Conservation (phyloP, 2,797 vertebrate species). For the Sciurus vulgaris region DNA sequence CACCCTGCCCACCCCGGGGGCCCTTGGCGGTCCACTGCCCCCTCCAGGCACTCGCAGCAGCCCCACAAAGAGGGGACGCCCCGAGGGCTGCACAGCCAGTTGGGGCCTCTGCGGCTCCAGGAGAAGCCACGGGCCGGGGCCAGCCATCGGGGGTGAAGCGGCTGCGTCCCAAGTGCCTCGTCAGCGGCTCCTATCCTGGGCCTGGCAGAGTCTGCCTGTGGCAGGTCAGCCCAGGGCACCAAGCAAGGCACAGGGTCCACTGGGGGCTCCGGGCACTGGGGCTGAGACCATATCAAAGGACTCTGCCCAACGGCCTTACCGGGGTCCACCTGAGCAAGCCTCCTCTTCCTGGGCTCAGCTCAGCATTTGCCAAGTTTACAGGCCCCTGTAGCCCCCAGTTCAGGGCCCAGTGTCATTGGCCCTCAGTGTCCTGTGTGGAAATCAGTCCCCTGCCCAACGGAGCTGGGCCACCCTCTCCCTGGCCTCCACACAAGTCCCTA, state of each 20-base stretch:
- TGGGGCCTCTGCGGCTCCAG: rapidly evolving
- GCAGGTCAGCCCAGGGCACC: background rate
- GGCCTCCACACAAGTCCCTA: background rate
- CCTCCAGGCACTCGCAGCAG: rapidly evolving
- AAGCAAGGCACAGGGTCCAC: background rate
- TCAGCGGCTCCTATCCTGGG: constrained; percentile 43
- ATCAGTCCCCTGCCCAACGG: background rate
- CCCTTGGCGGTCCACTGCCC: background rate
- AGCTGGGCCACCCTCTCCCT: background rate
- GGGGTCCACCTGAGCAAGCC: background rate
- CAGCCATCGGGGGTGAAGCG: rapidly evolving
- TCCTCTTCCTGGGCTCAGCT: background rate
- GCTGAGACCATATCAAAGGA: background rate
- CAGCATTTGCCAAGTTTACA: background rate
- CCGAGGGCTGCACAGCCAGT: background rate
- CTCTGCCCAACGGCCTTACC: background rate
- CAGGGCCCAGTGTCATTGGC: rapidly evolving
- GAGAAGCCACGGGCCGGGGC: background rate
- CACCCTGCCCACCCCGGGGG: background rate
- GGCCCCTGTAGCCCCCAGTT: too few relatives aligned
- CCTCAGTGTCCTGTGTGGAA: background rate
- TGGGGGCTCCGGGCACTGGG: too few relatives aligned
- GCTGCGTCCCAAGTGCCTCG: background rate
- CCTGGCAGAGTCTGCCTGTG: constrained; percentile 13
- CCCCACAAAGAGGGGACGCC: rapidly evolving